These are phyloP conservation scores for Sylvicapra grimmia DNA, from an alignment of 2,113 vertebrate species.

Conservation along the genomic window DNA sequence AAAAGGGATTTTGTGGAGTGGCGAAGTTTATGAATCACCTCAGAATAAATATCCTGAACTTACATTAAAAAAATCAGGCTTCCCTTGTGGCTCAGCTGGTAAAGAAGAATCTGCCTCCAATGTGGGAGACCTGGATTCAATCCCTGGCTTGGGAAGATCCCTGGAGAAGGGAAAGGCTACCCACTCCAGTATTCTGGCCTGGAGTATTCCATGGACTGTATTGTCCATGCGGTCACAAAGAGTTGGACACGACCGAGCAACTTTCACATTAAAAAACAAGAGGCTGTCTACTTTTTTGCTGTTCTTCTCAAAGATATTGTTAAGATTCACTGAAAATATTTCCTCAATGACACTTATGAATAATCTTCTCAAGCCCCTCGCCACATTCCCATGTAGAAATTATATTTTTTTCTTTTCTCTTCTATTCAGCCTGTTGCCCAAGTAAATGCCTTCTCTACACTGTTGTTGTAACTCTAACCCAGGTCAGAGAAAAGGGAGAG, in stretches of 20 bases:
- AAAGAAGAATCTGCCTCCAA: not conserved
- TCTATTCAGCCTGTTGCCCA: not conserved
- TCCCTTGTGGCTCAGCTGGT: not conserved
- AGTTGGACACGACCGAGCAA: rapidly evolving
- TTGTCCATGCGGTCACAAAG: not conserved
- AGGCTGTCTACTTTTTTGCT: not conserved
- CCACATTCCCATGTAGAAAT: not conserved
- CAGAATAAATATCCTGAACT: not conserved
- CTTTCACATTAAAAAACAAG: not conserved
- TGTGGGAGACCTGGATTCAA: not conserved
- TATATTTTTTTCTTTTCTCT: not conserved
- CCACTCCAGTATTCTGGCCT: not conserved
- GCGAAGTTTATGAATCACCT: not conserved
- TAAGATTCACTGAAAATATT: not conserved
- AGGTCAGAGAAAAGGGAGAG: not conserved
- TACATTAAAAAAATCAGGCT: not conserved
- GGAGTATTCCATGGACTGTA: not conserved
- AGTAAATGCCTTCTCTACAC: not conserved
- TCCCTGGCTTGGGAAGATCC: not conserved
- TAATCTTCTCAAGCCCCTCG: not conserved
- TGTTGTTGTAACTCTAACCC: not conserved
- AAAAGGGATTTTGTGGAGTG: not conserved
- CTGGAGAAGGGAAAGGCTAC: not conserved
- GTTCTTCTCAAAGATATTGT: not conserved
- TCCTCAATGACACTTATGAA: not conserved